These are phyloP conservation scores for Polyommatus iphigenia DNA, from an alignment of 2,888 invertebrate species.

Conservation along the genomic window DNA sequence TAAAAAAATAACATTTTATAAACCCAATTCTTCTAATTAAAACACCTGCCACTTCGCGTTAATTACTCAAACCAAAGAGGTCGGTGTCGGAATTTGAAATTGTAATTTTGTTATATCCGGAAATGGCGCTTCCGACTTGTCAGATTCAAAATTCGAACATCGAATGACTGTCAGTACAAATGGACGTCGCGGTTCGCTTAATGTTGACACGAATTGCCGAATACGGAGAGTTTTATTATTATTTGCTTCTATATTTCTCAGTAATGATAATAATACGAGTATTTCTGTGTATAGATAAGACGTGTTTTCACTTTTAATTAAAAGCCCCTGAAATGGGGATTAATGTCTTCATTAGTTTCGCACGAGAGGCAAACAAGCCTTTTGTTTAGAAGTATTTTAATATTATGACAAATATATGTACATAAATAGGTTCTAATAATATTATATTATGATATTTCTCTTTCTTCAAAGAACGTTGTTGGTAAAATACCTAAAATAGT, in stretches of 20 bases:
- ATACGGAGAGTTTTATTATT: not conserved
- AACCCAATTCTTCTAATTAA: not conserved
- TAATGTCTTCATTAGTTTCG: no score
- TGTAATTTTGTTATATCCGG: not conserved
- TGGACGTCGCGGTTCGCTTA: not conserved
- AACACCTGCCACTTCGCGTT: not conserved
- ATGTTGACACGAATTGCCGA: not conserved
- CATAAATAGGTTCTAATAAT: no score
- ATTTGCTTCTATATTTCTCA: not conserved
- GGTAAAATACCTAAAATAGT: not conserved
- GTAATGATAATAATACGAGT: no score
- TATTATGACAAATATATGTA: no score
- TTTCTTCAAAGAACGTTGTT: not conserved
- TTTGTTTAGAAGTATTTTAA: no score
- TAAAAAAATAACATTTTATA: no score
- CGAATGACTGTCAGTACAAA: slow-evolving; percentile 13
- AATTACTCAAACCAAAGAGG: not conserved
- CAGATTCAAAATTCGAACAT: slow-evolving; percentile 23
- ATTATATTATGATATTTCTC: not conserved
- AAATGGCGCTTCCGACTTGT: slow-evolving; percentile 8
- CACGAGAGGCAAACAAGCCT: no score
- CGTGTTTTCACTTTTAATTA: no score
- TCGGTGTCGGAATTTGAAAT: not conserved
- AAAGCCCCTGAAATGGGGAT: no score
- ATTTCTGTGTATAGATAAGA: no score